Evolutionary conservation across 2,888 invertebrate species (phyloP).

Genomic region (Troides aeacus): DNA sequence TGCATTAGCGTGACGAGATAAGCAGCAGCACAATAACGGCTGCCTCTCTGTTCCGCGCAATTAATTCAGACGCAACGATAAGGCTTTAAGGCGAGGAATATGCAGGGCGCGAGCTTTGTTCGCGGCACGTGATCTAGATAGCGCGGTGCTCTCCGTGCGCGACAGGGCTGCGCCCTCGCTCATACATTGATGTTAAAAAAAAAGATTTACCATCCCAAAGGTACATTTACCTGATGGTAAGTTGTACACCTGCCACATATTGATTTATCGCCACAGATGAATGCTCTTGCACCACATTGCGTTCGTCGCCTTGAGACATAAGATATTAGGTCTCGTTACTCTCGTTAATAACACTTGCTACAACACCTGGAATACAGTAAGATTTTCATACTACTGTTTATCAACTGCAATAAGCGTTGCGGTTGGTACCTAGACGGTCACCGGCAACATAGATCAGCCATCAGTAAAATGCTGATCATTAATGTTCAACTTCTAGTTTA

Average conservation of each 20-base stretch:
- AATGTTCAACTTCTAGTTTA: too few species aligned
- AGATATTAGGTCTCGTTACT: too few species aligned
- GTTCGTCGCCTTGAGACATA: too few species aligned
- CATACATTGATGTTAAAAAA: not conserved
- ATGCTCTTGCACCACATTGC: too few species aligned
- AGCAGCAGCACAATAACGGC: constrained; percentile 24
- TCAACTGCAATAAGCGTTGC: too few species aligned
- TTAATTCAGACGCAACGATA: constrained; percentile 77
- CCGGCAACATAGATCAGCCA: too few species aligned
- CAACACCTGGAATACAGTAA: too few species aligned
- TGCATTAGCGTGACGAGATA: constrained; percentile 23
- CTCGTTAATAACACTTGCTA: too few species aligned
- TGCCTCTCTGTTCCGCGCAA: constrained; percentile 52
- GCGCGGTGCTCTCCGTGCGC: constrained; percentile 39
- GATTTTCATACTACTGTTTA: too few species aligned
- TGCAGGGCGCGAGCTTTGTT: constrained; percentile 67
- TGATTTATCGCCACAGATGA: too few species aligned
- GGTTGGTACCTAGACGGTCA: too few species aligned
- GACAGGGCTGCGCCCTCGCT: constrained; percentile 35
- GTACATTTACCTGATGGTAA: not conserved
- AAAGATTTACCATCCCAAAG: not conserved
- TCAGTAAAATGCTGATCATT: too few species aligned
- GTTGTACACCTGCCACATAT: not conserved
- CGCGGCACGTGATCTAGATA: constrained; percentile 71
- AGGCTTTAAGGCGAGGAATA: constrained; percentile 72